These are phyloP conservation scores for Pomacea canaliculata DNA, from an alignment of 2,888 invertebrate species.

Conservation along the genomic window DNA sequence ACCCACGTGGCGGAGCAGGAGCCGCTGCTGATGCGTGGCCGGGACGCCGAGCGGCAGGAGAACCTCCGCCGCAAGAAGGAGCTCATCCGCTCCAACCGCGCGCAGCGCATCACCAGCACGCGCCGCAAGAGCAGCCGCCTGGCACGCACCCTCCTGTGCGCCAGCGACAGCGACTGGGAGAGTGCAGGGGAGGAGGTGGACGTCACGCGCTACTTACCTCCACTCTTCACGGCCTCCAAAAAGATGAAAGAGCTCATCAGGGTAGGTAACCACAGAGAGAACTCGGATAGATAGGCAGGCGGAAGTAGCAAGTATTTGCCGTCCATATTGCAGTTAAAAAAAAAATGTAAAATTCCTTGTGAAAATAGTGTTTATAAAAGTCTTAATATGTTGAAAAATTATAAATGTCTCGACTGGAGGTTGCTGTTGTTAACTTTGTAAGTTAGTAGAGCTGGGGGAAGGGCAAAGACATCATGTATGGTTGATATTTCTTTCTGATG, in stretches of 20 bases:
- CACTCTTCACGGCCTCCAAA: slow-evolving; percentile 74
- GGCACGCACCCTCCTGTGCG: slow-evolving; percentile 59
- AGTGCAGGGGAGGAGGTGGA: slow-evolving; percentile 41
- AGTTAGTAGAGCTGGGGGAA: too few relatives aligned
- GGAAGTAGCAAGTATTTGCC: too few relatives aligned
- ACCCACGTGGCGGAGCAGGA: slow-evolving; percentile 17
- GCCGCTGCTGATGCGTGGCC: slow-evolving; percentile 19
- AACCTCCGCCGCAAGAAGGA: slow-evolving; percentile 60
- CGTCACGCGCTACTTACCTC: slow-evolving; percentile 74
- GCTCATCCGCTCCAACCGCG: slow-evolving; percentile 54
- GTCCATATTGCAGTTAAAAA: too few relatives aligned
- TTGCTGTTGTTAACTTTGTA: too few relatives aligned
- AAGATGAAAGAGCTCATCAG: slow-evolving; percentile 75
- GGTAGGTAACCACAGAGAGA: slow-evolving; percentile 66
- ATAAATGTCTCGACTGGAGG: too few relatives aligned
- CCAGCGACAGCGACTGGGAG: slow-evolving; percentile 59
- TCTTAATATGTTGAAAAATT: too few relatives aligned
- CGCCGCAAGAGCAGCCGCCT: slow-evolving; percentile 54
- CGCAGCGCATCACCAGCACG: slow-evolving; percentile 56
- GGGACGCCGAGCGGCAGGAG: slow-evolving; percentile 49
- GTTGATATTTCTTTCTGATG: too few relatives aligned
- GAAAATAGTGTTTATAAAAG: too few relatives aligned
- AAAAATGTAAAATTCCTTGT: too few relatives aligned
- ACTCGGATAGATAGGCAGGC: too few relatives aligned
- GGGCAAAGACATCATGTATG: too few relatives aligned